Base-by-base conservation (phyloP, 2,797 vertebrate species). In the Threskiornis aethiopicus region DNA sequence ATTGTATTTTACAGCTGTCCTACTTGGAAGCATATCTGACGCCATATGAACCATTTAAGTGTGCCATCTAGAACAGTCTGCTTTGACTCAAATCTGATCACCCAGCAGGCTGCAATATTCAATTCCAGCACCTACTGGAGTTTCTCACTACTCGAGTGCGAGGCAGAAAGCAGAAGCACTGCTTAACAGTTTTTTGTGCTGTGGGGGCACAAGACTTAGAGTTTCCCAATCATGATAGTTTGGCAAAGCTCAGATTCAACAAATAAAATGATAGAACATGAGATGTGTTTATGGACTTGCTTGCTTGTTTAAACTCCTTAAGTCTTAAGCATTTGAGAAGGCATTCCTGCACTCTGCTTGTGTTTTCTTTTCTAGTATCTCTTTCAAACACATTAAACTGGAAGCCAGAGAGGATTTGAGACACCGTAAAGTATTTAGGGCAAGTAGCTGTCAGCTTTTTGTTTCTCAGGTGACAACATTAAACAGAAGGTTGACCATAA, bases 11-110 rank as follows among this genome's bases (percentile, higher is more conserved):
- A 72, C 52, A 73, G 66, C 75, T 89, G 62, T 70, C 86, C 70
- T 73, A 73, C 71, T 87, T 95, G 92, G 92, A 93, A 95, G 33
- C 20, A 1, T 44, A 35, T 91, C 71, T 91, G 55, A 44, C 2
- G 6, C 87, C 89, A 47, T 89, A 67, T 64, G 94, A 96, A 59
- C 67, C 51, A n/a, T 79, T 91, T 76, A 79, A 91, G 28, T 59
- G 84, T 97, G 79, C 82, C 57, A 85, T 59, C 79, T 39, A 84
- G 84, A 93, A 58, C 79, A 80, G 82, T 70, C 64, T 89, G 82
- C 84, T 91, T 87, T 87, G 67, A 89, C 78, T 96, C 78, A 51
- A 22, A 39, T 71, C 21, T 55, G 33, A 49, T 89, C 25, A 22
- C 79, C 44, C 73, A 85, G 75, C 89, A 80, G 64, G 57, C 71